These are phyloP conservation scores for Hucho hucho DNA, from an alignment of 2,113 vertebrate species.

Conservation along the genomic window DNA sequence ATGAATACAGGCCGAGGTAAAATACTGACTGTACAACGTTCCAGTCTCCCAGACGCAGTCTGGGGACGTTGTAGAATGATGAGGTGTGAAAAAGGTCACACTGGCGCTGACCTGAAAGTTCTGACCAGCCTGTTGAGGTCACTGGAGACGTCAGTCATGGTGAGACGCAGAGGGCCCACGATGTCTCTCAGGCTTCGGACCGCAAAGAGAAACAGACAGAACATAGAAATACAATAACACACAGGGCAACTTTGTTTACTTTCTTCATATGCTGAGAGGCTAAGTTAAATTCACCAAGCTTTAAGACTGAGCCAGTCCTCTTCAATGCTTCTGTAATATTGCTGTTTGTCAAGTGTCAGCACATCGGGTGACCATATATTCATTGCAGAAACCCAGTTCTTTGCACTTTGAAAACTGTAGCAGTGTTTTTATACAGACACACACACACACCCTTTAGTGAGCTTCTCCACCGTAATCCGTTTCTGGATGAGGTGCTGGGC, in stretches of 20 bases:
- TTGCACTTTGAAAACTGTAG: too few relatives aligned
- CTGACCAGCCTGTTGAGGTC: conserved; percentile 86
- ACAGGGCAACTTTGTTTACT: not conserved
- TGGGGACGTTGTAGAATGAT: not conserved
- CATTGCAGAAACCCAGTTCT: too few relatives aligned
- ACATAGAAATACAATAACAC: conserved; percentile 34
- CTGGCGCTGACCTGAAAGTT: conserved; percentile 83
- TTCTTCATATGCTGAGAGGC: too few relatives aligned
- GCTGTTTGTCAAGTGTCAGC: too few relatives aligned
- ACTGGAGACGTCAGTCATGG: conserved; percentile 78
- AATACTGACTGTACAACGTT: too few relatives aligned
- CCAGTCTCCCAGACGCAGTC: not conserved
- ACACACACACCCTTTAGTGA: conserved; percentile 82
- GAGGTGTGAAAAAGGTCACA: not conserved
- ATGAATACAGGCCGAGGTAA: too few relatives aligned
- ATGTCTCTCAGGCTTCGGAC: conserved; percentile 79
- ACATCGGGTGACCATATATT: too few relatives aligned
- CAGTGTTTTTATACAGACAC: not conserved
- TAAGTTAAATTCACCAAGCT: too few relatives aligned
- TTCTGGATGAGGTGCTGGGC: conserved; percentile 90
- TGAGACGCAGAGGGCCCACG: conserved; percentile 80
- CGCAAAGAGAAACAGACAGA: conserved; percentile 21
- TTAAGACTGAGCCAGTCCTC: too few relatives aligned
- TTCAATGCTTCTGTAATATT: too few relatives aligned
- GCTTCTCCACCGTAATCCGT: conserved; percentile 87